phyloP scores from a whole-genome alignment of 2,113 vertebrate species.

The Aegithalos caudatus region DNA sequence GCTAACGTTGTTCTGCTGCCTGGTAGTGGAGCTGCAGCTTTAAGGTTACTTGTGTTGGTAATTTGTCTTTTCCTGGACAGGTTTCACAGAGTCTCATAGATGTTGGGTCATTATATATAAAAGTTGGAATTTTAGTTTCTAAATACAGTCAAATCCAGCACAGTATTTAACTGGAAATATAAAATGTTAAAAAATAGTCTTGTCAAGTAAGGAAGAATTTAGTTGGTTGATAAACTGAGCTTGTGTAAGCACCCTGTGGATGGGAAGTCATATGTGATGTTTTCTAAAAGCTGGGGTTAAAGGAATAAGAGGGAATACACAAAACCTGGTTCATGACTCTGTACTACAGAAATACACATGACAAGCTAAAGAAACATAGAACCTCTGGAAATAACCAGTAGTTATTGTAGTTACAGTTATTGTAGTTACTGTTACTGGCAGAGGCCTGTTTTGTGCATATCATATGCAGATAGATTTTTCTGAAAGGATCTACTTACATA shows the following conservation, averaged over 20 bases:
- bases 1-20: rapidly evolving
- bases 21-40: background rate
- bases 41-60: background rate
- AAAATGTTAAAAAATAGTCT: background rate
- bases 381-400: background rate
- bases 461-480: background rate
- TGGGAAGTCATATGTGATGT: background rate
- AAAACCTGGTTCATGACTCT: background rate
- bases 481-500: background rate
- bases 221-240: background rate
- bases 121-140: background rate
- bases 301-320: background rate
- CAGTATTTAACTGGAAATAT: background rate
- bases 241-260: background rate
- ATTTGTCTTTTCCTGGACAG: background rate
- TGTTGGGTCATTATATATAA: background rate
- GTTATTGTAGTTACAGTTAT: background rate
- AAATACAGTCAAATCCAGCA: background rate
- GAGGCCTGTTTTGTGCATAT: background rate
- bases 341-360: background rate
- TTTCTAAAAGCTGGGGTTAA: background rate
- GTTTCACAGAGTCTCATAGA: background rate
- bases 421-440: background rate
- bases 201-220: background rate
- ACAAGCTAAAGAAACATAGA: background rate